These are phyloP conservation scores for Bombus turneri DNA, from an alignment of 1,140 invertebrate genomes.

Conservation along the genomic window DNA sequence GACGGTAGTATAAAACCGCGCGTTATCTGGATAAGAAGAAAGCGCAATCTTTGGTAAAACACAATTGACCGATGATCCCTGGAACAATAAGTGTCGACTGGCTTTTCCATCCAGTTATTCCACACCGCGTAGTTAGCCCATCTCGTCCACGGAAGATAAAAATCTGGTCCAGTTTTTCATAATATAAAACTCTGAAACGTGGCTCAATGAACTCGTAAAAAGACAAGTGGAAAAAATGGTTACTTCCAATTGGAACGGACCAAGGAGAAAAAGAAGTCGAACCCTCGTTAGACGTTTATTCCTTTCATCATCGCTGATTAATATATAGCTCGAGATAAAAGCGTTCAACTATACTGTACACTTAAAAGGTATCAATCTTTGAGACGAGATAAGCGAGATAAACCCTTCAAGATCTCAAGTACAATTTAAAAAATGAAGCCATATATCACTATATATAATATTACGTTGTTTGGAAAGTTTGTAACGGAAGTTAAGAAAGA, in stretches of 20 bases:
- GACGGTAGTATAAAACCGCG: conserved; percentile 28
- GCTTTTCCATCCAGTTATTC: neutral
- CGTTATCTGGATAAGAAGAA: conserved; percentile 23
- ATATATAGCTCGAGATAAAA: conserved; percentile 40
- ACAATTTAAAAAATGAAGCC: neutral
- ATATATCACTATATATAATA: neutral
- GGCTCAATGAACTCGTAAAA: neutral
- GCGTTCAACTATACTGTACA: neutral
- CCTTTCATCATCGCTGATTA: conserved; percentile 31
- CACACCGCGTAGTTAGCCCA: neutral
- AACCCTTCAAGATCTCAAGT: neutral
- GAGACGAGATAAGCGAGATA: conserved; percentile 24
- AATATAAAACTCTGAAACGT: neutral
- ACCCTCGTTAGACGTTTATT: conserved; percentile 26
- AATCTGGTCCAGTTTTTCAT: conserved; percentile 13
- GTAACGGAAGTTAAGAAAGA: neutral
- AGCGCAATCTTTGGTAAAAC: conserved; percentile 24
- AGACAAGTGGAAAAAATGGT: neutral
- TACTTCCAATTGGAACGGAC: neutral
- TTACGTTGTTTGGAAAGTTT: neutral
- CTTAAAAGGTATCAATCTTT: conserved; percentile 24
- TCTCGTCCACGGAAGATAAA: neutral
- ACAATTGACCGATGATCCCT: conserved; percentile 23
- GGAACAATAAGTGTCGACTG: conserved; percentile 12
- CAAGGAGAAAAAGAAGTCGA: neutral